These are phyloP conservation scores for Manduca sexta DNA, from an alignment of 1,140 invertebrate species.

Conservation along the genomic window DNA sequence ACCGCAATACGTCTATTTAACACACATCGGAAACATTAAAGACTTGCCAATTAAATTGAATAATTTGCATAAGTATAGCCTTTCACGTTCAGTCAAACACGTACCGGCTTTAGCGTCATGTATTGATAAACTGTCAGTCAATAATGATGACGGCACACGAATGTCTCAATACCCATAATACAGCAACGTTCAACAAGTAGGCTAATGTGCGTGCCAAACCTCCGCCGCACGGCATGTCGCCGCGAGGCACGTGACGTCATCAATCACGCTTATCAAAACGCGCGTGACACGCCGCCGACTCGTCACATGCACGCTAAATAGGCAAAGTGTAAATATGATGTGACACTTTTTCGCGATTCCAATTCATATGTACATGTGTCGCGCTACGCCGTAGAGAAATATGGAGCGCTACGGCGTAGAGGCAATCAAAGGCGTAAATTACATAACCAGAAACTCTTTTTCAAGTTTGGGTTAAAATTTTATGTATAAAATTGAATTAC, in stretches of 20 bases:
- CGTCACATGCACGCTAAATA: slow-evolving; percentile 13
- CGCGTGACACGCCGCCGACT: slow-evolving; percentile 11
- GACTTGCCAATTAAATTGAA: too few relatives aligned
- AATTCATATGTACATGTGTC: neutral
- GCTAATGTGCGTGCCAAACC: slow-evolving; percentile 12
- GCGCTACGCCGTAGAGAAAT: neutral
- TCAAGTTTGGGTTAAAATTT: too few relatives aligned
- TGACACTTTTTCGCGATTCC: neutral
- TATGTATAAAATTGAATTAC: too few relatives aligned
- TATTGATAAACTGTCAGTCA: slow-evolving; percentile 11
- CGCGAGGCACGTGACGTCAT: slow-evolving; percentile 20
- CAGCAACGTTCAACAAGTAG: slow-evolving; percentile 11
- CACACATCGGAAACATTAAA: too few relatives aligned
- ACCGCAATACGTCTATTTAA: too few relatives aligned
- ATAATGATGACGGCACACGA: slow-evolving; percentile 5
- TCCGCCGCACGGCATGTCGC: slow-evolving; percentile 3
- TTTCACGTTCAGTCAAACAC: too few relatives aligned
- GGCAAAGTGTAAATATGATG: neutral
- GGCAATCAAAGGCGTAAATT: too few relatives aligned
- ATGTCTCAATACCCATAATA: neutral
- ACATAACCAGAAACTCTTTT: too few relatives aligned
- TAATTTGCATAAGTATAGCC: too few relatives aligned
- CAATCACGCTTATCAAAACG: slow-evolving; percentile 52
- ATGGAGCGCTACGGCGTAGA: neutral
- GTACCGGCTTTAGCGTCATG: neutral